Base-by-base conservation (phyloP, 2,113 vertebrate species). In the Felis chaus region DNA sequence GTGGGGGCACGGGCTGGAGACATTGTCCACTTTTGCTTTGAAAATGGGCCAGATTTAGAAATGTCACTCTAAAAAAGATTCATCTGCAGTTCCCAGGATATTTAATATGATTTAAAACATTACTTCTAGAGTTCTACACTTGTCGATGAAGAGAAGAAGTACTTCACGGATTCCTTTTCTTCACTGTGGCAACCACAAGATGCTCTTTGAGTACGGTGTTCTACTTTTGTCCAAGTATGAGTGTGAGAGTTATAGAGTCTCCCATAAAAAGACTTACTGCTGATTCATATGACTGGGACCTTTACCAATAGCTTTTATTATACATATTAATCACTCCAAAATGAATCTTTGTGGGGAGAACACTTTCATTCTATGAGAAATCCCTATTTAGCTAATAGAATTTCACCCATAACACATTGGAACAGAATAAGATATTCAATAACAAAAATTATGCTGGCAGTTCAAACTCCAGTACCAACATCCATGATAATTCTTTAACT, bases 241-340 rank as follows among this genome's bases (percentile, higher is more conserved):
- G 4, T 69, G 3, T 89, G 53, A 73, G 9, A 71, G 63, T 87
- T 63, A 29, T 69, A 57, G 18, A 33, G 5, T 14, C 45, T 87
- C 23, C 23, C 65, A 89, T 79, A 91, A 96, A 85, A 50, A 89
- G 25, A 88, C 45, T 97, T 76, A 76, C 48, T 91, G 61, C 76
- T 94, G 66, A 95, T n/a, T 97, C 85, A 69, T 89, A 88, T 61
- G 41, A 82, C 81, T 90, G 55, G 48, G 68, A 86, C 19, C 21
- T 80, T 94, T 79, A 89, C 36, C 63, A 89, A 55, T 74, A 86
- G 41, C 10, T 94, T 89, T 93, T 94, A 95, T 85, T 89, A 31
- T 69, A 29, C 36, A 33, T 86, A 92, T 69, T 92, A 95, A 97
- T 95, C 66, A 97, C 61, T 96, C 7, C 15, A 73, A 82, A 97